Percentiles rank a stretch among this genome's conserved stretches.
phyloP scores from a whole-genome alignment of 2,113 vertebrate species.

The Ceratotherium simum region DNA sequence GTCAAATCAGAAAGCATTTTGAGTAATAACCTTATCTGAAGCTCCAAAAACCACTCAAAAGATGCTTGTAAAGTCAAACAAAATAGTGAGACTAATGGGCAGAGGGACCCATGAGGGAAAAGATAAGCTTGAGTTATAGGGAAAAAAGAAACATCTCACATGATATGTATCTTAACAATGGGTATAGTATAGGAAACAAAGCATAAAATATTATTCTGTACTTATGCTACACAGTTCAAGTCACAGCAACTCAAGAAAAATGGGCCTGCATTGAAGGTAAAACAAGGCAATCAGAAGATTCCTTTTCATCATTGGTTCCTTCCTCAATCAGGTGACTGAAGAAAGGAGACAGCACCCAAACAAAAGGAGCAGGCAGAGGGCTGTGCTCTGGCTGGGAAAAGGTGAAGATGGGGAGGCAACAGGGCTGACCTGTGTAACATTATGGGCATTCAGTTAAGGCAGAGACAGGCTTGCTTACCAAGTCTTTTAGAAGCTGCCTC shows the following conservation, averaged over 20 bases:
- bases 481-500: not conserved
- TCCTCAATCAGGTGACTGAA: not conserved
- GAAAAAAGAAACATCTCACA: not conserved
- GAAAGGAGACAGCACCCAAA: not conserved
- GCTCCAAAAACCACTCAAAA: not conserved
- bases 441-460: not conserved
- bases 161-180: not conserved
- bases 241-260: not conserved
- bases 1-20: not conserved
- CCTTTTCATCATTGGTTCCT: not conserved
- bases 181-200: not conserved
- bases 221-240: not conserved
- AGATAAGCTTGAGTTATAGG: not conserved
- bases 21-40: not conserved
- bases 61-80: constrained; percentile 3
- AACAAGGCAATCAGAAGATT: not conserved
- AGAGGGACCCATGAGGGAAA: not conserved
- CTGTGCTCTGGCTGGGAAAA: not conserved
- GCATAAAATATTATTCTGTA: not conserved
- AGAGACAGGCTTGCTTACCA: not conserved
- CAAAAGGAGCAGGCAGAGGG: not conserved
- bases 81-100: not conserved
- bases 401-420: not conserved
- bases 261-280: not conserved
- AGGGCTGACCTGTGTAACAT: not conserved